phyloP scores from a whole-genome alignment of 2,113 vertebrate genomes.

The Manacus vitellinus region DNA sequence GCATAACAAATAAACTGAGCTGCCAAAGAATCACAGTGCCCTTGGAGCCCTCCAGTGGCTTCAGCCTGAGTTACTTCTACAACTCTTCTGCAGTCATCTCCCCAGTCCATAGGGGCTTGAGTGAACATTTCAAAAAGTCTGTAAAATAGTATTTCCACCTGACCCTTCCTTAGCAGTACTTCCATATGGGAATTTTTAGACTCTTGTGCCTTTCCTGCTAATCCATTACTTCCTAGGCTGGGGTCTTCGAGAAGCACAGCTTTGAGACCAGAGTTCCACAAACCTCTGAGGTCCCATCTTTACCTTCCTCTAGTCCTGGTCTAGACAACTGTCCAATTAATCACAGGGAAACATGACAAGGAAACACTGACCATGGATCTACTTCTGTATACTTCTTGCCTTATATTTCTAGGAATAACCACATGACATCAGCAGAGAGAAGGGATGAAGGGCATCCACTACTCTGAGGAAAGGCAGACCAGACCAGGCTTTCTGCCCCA shows the following conservation, averaged over 20 bases:
- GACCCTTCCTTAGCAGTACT: background rate
- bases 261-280: background rate
- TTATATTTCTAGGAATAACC: background rate
- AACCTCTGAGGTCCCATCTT: background rate
- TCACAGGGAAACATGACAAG: background rate
- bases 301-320: background rate
- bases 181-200: background rate
- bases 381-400: background rate
- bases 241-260: background rate
- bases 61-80: background rate
- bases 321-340: background rate
- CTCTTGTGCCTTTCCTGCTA: background rate
- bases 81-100: background rate
- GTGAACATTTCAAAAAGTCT: background rate
- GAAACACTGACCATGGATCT: background rate
- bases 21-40: background rate
- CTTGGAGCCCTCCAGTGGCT: background rate
- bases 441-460: background rate
- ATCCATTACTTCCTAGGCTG: background rate
- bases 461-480: background rate
- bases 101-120: background rate
- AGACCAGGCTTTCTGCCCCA: background rate
- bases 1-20: accelerated
- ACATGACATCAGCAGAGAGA: background rate
- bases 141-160: background rate